phyloP scores from a whole-genome alignment of 1,140 invertebrate species.

The Laodelphax striatellus region DNA sequence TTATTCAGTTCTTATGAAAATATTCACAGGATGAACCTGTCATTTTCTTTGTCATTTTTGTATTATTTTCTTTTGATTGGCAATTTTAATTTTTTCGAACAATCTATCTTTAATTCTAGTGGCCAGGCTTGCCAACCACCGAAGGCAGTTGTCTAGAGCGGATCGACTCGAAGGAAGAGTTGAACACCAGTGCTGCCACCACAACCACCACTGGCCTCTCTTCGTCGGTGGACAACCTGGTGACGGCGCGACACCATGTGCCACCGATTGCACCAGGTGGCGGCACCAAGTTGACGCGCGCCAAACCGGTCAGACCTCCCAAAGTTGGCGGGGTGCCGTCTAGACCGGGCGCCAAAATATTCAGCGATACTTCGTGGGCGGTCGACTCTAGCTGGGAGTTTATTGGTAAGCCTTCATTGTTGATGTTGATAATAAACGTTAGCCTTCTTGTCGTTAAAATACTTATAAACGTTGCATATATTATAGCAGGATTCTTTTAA shows the following conservation, averaged over 20 bases:
- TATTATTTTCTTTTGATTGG: too few relatives aligned
- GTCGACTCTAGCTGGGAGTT: constrained; percentile 82
- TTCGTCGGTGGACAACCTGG: constrained; percentile 54
- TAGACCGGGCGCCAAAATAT: constrained; percentile 18
- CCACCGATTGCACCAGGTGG: neutral
- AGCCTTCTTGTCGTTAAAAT: too few relatives aligned
- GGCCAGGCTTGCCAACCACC: constrained; percentile 30
- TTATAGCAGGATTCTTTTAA: too few relatives aligned
- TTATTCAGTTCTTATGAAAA: too few relatives aligned
- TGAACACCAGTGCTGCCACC: constrained; percentile 9
- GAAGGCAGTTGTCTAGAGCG: constrained; percentile 36
- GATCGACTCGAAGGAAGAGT: constrained; percentile 38
- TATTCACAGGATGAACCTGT: too few relatives aligned
- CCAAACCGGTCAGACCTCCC: constrained; percentile 57
- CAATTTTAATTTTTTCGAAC: too few relatives aligned
- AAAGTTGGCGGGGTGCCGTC: constrained; percentile 31
- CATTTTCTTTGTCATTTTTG: too few relatives aligned
- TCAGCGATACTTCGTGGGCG: constrained; percentile 58
- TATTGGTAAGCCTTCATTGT: constrained; percentile 59
- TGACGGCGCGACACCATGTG: constrained; percentile 14
- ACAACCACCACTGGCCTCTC: constrained; percentile 32
- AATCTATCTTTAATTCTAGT: constrained; percentile 31
- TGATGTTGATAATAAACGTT: neutral
- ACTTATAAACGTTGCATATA: too few relatives aligned
- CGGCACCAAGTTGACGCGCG: neutral